These are phyloP conservation scores for Notarius quadriscutis DNA, from an alignment of 2,113 vertebrate genomes.

Conservation along the genomic window DNA sequence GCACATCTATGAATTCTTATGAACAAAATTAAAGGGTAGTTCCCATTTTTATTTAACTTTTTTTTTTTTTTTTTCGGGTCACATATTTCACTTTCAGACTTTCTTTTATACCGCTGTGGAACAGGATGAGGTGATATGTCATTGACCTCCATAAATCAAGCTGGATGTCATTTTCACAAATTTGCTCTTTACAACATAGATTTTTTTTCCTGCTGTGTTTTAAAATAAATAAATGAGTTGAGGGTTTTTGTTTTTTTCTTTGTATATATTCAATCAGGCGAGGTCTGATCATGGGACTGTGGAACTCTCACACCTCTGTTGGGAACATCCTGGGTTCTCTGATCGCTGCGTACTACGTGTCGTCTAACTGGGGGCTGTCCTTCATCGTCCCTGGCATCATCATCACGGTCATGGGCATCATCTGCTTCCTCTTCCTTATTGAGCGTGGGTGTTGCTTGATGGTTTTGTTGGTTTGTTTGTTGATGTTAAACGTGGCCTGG, in stretches of 20 bases:
- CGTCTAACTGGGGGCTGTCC: constrained; percentile 87
- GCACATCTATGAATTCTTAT: no score
- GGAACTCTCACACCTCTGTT: constrained; percentile 96
- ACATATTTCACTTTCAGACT: not conserved
- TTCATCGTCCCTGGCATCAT: constrained; percentile 88
- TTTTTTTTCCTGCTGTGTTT: not conserved
- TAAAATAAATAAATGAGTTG: not conserved
- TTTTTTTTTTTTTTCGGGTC: not conserved
- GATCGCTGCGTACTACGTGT: constrained; percentile 85
- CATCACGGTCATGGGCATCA: constrained; percentile 76
- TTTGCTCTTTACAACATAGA: not conserved
- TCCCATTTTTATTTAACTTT: not conserved
- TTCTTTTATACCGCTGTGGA: no score
- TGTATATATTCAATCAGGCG: constrained; percentile 69
- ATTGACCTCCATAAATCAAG: not conserved
- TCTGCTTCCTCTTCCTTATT: constrained; percentile 93
- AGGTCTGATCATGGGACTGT: constrained; percentile 94
- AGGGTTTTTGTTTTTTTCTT: not conserved
- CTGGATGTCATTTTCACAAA: not conserved
- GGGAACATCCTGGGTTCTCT: constrained; percentile 95
- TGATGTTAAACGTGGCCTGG: constrained; percentile 17
- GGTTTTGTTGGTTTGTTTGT: constrained; percentile 2
- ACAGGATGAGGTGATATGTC: not conserved
- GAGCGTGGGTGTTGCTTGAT: constrained; percentile 81
- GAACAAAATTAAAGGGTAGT: no score